Evolutionary conservation across 2,797 vertebrate species (phyloP), one percentile per base, ranked within the genome.

Genomic region (Buphagus erythrorhynchus): DNA sequence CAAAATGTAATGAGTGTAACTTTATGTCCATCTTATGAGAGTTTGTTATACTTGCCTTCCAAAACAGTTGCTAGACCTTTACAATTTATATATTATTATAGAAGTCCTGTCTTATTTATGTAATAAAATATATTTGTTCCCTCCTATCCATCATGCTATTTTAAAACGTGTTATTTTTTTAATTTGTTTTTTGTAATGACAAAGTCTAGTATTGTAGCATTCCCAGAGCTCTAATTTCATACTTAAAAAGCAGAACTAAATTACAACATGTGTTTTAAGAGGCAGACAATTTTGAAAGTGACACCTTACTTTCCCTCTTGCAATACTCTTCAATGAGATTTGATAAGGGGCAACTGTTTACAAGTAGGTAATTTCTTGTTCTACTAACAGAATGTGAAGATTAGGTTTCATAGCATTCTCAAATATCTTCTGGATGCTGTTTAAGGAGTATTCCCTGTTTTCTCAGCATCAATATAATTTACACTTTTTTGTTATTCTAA

Each of bases 401-500:
- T 81, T 79, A 65, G 40, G 14, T 88, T 95, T 93, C 52, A 96
- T 51, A 91, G 29, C 10, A 71, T 63, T 61, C 55, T 79, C 28
- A 73, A 16, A 90, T 72, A 65, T 40, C 48, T 82, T 67, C 57
- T 90, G n/a, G 31, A 59, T 84, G 83, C 51, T 76, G 19, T 80
- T 95, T 77, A 57, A 88, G 43, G 20, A 92, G 13, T 61, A 67
- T 48, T 83, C 63, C 57, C 6, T 86, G 13, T 93, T 78, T 94
- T 90, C 45, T 82, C 35, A 54, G 33, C 16, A 79, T n/a, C 52
- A 54, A 72, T 10, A 40, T 54, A 61, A 93, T 89, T 95, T 88
- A 63, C 55, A 82, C 29, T 7, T 57, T 91, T 94, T 91, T 95
- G 42, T 81, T 89, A 81, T 90, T 79, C n/a, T 90, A 67, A 96